A percentile compares a stretch with the other conserved stretches of the same genome.
phyloP scores from a whole-genome alignment of 2,797 vertebrate genomes.

The Columba guinea region DNA sequence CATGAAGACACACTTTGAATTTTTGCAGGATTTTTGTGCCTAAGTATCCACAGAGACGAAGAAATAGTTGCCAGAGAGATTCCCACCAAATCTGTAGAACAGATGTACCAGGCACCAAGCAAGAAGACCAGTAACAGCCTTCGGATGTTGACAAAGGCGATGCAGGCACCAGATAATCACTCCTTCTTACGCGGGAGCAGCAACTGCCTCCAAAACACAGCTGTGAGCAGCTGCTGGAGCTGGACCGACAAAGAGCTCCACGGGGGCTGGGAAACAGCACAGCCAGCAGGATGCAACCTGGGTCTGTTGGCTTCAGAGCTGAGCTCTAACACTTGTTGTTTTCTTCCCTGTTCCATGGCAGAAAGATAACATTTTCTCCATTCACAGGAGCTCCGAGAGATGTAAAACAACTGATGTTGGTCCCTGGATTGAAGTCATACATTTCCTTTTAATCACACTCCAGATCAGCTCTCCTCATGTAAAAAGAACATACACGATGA shows the following conservation, averaged over 20 bases:
- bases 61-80: neutral
- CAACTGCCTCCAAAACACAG: neutral
- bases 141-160: neutral
- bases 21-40: neutral
- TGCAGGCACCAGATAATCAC: neutral
- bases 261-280: neutral
- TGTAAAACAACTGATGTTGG: neutral
- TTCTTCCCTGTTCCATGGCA: neutral
- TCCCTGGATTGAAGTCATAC: neutral
- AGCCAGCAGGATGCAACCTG: constrained; percentile 36
- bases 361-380: neutral
- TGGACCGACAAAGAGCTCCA: neutral
- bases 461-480: neutral
- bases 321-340: neutral
- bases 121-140: neutral
- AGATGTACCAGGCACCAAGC: neutral
- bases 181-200: neutral
- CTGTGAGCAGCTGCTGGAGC: neutral
- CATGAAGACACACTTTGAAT: neutral
- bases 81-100: neutral
- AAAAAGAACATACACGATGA: neutral
- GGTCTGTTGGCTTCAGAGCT: neutral
- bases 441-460: neutral
- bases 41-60: neutral
- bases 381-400: neutral